phyloP scores from a whole-genome alignment of 2,113 vertebrate species.

The Oryzias curvinotus region DNA sequence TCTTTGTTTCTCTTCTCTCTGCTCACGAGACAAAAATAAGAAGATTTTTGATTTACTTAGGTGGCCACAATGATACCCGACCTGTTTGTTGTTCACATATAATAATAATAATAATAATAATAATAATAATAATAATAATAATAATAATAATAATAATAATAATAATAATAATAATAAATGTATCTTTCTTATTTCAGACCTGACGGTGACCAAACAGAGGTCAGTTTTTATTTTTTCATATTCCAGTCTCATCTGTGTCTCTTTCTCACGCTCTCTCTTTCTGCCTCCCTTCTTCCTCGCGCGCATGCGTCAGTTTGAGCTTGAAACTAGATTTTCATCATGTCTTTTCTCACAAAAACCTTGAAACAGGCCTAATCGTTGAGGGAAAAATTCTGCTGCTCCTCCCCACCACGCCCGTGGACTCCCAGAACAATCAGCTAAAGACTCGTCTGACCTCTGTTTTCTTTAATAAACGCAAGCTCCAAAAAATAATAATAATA shows the following conservation, averaged over 20 bases:
- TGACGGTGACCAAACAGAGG: too few species aligned
- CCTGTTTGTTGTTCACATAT: too few species aligned
- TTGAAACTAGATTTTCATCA: conserved; percentile 45
- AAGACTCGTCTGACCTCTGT: conserved; percentile 27
- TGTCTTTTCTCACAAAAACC: conserved; percentile 24
- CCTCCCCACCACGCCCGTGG: not conserved
- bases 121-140: too few species aligned
- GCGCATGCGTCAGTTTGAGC: conserved; percentile 61
- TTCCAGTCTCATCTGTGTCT: conserved; percentile 13
- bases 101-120: too few species aligned
- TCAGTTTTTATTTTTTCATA: too few species aligned
- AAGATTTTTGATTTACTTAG: too few species aligned
- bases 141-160: too few species aligned
- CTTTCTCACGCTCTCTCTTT: conserved; percentile 46
- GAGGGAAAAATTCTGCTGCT: conserved; percentile 11
- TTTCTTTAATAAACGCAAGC: not conserved
- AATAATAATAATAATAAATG: too few species aligned
- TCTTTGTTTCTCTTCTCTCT: too few species aligned
- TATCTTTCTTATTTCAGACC: too few species aligned
- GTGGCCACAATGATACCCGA: too few species aligned
- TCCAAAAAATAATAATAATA: conserved; percentile 8
- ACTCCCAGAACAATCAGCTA: conserved; percentile 48
- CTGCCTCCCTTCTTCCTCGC: conserved; percentile 5
- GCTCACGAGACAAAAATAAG: too few species aligned
- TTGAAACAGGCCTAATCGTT: conserved; percentile 28